Evolutionary conservation across 2,113 vertebrate genomes (phyloP).

Genomic region (Desmodus rotundus): DNA sequence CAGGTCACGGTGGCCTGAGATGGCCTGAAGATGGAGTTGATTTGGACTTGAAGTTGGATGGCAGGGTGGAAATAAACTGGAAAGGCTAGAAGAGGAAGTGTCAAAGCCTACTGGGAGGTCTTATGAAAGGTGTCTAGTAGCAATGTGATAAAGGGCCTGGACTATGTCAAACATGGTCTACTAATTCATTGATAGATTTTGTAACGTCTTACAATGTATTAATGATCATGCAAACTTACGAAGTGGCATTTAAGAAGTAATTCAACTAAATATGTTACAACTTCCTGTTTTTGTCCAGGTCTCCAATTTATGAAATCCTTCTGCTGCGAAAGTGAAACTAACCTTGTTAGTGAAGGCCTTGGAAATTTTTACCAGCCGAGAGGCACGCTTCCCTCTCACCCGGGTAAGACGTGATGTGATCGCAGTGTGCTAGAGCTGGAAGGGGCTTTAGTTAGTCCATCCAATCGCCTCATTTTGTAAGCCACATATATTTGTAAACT

Average conservation of each 20-base stretch:
- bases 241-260: neutral
- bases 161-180: neutral
- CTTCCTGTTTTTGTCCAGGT: slow-evolving; percentile 56
- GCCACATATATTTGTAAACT: neutral
- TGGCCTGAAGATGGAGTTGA: neutral
- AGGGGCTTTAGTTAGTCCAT: neutral
- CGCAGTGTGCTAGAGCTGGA: neutral
- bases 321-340: slow-evolving; percentile 36
- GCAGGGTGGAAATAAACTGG: neutral
- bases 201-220: neutral
- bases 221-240: neutral
- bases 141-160: too few relatives aligned
- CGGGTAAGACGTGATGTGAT: slow-evolving; percentile 51
- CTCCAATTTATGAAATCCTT: neutral
- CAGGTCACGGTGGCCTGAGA: neutral
- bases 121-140: neutral
- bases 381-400: neutral
- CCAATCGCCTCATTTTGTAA: neutral
- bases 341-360: slow-evolving; percentile 26
- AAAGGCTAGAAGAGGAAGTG: neutral
- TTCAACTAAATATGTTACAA: neutral
- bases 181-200: neutral
- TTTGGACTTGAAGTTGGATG: neutral
- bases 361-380: neutral
- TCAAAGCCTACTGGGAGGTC: neutral